Evolutionary conservation across 1,140 invertebrate genomes (phyloP).

Genomic region (Heliconius melpomene): DNA sequence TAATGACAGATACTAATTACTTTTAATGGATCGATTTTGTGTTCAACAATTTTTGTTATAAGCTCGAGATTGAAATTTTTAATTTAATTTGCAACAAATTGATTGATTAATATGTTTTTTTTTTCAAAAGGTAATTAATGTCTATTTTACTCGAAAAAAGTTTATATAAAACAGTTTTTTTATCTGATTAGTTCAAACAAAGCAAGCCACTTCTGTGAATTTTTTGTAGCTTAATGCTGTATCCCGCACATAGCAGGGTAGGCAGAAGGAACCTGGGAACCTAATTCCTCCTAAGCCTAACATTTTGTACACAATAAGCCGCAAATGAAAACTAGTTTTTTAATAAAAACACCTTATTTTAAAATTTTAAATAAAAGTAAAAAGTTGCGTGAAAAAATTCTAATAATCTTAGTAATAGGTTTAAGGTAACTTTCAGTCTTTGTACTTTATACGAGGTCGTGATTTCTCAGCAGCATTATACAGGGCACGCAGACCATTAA

Average conservation of each 20-base stretch:
- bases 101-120: not conserved
- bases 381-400: not conserved
- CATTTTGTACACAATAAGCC: too few relatives aligned
- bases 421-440: not conserved
- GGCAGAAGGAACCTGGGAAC: too few relatives aligned
- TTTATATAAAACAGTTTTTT: too few relatives aligned
- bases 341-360: too few relatives aligned
- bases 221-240: too few relatives aligned
- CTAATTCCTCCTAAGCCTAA: too few relatives aligned
- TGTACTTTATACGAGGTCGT: not conserved
- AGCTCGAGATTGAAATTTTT: not conserved
- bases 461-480: not conserved
- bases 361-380: not conserved
- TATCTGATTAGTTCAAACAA: too few relatives aligned
- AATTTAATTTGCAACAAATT: not conserved
- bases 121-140: too few relatives aligned
- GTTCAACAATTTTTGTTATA: not conserved
- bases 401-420: not conserved
- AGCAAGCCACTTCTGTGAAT: too few relatives aligned
- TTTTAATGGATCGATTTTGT: slow-evolving; percentile 10
- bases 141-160: not conserved
- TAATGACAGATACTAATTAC: slow-evolving; percentile 21
- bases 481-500: slow-evolving; percentile 11
- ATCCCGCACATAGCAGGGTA: too few relatives aligned
- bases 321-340: too few relatives aligned